Evolutionary conservation across 1,140 invertebrate species (phyloP), one percentile per base, ranked within the genome.

Genomic region (Drosophila yakuba): DNA sequence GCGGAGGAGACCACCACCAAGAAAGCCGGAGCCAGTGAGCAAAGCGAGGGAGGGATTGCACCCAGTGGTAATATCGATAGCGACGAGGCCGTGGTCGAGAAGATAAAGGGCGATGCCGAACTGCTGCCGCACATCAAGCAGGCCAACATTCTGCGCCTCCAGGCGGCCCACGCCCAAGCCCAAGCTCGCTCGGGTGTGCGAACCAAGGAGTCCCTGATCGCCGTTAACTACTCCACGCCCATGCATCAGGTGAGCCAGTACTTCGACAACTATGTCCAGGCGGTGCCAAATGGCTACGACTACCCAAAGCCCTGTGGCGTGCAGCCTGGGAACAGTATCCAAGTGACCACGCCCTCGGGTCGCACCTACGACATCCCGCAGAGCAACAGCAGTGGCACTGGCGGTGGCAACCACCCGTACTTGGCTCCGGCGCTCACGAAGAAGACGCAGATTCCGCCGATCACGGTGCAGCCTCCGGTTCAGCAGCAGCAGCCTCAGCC

Each of bases 61-160:
- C 41, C 43, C 41, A 43, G 25, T 25, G 17, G 66, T 61, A 52
- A 68, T 67, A 48, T 72, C 11, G 80, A 86, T 14, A 74, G 68
- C 23, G 82, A 90, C 47, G 86, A 80, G 63, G 81, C 67, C 12
- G 52, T 67, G 20, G 90, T 85, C 20, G 88, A 91, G 59, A 92
- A 92, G 66, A 92, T 92, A 35, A 88, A 86, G 44, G 91, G 91
- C 41, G 91, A 92, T 78, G 91, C 91, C 45, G 91, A 92, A 47
- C 57, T 91, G 43, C 38, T 92, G 66, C 82, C 86, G 0, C 85
- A 89, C 43, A 89, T 80, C 45, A 71, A 84, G 36, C 74, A 84
- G 58, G 69, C 74, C 15, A 90, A 90, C 15, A 86, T 90, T 39
- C 36, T 90, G 44, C 69, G 85, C 23, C 59, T 90, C 38, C 85